These are phyloP conservation scores for Ditula angustiorana DNA, from an alignment of 2,888 invertebrate species.

Conservation along the genomic window DNA sequence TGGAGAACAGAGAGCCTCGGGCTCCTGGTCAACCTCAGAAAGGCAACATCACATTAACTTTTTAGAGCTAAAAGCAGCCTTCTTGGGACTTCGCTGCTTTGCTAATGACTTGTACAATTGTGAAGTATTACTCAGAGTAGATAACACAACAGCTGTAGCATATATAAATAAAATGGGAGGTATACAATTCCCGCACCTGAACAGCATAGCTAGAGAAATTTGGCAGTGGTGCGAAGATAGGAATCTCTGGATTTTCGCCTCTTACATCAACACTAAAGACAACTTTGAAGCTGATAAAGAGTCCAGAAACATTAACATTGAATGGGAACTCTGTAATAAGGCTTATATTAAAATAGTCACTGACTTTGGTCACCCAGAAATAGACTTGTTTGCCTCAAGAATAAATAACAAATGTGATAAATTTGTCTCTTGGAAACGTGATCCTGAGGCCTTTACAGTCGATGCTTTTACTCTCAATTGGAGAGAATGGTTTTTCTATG, in stretches of 20 bases:
- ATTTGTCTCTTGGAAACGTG: background rate
- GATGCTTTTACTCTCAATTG: constrained; percentile 39
- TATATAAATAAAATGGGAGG: constrained; percentile 11
- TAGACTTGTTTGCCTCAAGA: background rate
- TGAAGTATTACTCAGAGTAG: background rate
- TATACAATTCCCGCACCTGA: constrained; percentile 13
- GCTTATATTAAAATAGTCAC: background rate
- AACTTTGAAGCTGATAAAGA: constrained; percentile 26
- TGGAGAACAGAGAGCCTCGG: background rate
- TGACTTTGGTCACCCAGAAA: constrained; percentile 7
- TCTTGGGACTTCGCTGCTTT: background rate
- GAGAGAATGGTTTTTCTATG: constrained; percentile 21
- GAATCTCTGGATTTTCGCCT: constrained; percentile 13
- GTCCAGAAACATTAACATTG: constrained; percentile 21
- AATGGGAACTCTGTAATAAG: constrained; percentile 1
- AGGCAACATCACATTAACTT: background rate
- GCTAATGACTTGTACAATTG: background rate
- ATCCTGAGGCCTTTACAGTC: constrained; percentile 16
- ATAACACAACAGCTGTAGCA: background rate
- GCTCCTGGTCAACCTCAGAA: background rate
- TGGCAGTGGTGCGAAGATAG: constrained; percentile 29
- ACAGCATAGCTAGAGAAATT: constrained; percentile 10
- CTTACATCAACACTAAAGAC: constrained; percentile 32
- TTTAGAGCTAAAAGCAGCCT: background rate
- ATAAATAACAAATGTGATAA: background rate